Evolutionary conservation across 2,113 vertebrate genomes (phyloP).

Genomic region (Smithornis capensis): DNA sequence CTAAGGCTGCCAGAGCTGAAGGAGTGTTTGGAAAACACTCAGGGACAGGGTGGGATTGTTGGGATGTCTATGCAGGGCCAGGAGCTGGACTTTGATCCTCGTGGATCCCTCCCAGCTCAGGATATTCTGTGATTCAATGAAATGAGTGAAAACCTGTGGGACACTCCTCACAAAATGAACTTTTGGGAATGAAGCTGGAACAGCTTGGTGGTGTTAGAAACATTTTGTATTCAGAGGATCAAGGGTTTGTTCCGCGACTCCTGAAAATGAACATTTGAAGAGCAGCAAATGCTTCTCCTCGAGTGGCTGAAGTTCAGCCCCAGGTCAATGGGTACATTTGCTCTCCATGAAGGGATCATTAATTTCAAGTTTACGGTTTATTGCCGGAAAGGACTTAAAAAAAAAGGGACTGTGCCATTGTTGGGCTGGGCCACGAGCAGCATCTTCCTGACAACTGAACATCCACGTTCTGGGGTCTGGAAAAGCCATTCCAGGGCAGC

Average conservation of each 20-base stretch:
- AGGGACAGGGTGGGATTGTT: background rate
- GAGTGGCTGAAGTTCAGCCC: conserved; percentile 27
- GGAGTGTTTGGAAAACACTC: background rate
- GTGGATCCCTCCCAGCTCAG: background rate
- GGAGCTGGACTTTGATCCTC: background rate
- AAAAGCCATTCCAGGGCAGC: background rate
- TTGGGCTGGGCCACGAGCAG: background rate
- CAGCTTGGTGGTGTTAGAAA: background rate
- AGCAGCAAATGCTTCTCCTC: background rate
- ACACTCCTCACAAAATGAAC: background rate
- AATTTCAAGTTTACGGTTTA: background rate
- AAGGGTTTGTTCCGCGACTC: background rate
- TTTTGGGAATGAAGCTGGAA: background rate
- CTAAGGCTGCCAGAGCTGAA: background rate
- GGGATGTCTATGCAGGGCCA: background rate
- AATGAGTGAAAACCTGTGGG: background rate
- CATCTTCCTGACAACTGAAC: background rate
- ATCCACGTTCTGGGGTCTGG: background rate
- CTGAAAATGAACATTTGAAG: conserved; percentile 7
- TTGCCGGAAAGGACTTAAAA: background rate
- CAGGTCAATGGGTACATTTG: conserved; percentile 37
- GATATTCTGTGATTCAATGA: background rate
- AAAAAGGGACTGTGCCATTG: background rate
- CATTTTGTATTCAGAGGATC: background rate
- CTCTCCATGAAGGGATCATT: background rate